Conservation (phyloP, 64 coral and sea anemone genomes). For the Cladopsammia gracilis region DNA sequence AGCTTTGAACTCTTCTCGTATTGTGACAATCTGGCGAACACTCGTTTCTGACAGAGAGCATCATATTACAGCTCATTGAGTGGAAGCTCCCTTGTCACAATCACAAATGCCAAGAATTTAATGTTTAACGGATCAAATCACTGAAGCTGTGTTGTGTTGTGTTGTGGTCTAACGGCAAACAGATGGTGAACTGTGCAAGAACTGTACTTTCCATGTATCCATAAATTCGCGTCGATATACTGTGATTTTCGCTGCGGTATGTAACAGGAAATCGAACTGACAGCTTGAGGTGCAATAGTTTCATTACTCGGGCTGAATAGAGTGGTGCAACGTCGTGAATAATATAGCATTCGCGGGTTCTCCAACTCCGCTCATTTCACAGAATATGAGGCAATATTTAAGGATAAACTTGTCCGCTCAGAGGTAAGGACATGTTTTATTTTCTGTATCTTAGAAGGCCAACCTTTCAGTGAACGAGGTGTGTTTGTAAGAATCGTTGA, state of each 20-base stretch:
- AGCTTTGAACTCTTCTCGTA: neutral
- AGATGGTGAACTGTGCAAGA: neutral
- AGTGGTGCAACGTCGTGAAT: neutral
- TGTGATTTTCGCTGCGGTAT: neutral
- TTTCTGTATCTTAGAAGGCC: neutral
- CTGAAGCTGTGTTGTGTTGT: constrained; percentile 23
- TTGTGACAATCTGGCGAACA: constrained; percentile 17
- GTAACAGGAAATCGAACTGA: constrained; percentile 46
- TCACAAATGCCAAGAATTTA: constrained; percentile 43
- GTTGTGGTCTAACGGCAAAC: neutral
- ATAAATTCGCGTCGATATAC: neutral
- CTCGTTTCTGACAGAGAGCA: neutral
- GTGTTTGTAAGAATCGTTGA: neutral
- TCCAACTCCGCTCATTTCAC: neutral
- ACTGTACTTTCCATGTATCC: neutral
- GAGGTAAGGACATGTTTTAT: neutral
- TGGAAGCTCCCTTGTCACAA: constrained; percentile 39
- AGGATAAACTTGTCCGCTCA: neutral
- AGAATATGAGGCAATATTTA: constrained; percentile 13
- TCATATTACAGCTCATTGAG: constrained; percentile 28
- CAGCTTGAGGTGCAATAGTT: neutral
- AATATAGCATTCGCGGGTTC: neutral
- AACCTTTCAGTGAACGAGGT: neutral
- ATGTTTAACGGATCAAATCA: constrained; percentile 43
- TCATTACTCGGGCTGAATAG: neutral